These are phyloP conservation scores for Gopherus flavomarginatus DNA, from an alignment of 2,113 vertebrate genomes.

Conservation along the genomic window DNA sequence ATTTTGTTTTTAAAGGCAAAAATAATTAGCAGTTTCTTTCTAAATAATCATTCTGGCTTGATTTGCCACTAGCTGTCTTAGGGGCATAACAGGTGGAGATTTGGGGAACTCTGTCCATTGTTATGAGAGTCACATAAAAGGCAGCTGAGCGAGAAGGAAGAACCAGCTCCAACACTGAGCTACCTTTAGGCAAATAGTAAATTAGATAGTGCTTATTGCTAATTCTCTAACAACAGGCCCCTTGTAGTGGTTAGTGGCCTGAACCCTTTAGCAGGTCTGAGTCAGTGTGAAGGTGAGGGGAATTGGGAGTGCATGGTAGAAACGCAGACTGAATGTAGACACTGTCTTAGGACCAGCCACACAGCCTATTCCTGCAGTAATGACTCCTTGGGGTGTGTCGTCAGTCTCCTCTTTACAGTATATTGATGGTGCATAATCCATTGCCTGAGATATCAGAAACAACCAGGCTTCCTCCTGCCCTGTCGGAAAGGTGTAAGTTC, in stretches of 20 bases:
- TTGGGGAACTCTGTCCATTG: background rate
- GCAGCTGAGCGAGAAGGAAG: background rate
- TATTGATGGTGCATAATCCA: background rate
- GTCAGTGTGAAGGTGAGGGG: background rate
- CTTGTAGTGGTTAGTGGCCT: background rate
- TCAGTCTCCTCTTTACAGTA: background rate
- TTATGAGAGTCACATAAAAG: background rate
- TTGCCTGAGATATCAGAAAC: background rate
- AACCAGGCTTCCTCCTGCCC: background rate
- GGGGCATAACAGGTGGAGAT: background rate
- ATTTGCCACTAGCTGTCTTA: background rate
- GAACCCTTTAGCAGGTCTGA: background rate
- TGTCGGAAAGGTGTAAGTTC: background rate
- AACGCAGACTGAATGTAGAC: background rate
- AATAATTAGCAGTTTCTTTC: slow-evolving; percentile 86
- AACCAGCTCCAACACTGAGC: background rate
- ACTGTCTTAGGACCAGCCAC: background rate
- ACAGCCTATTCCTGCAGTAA: background rate
- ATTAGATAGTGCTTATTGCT: background rate
- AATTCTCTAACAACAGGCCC: background rate
- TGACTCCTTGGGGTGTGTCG: background rate
- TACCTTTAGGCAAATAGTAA: background rate
- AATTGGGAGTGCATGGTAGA: background rate
- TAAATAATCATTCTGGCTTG: background rate
- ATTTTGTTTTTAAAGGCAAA: slow-evolving; percentile 79